phyloP scores from a whole-genome alignment of 2,888 invertebrate species.

The Tuberolachnus salignus region DNA sequence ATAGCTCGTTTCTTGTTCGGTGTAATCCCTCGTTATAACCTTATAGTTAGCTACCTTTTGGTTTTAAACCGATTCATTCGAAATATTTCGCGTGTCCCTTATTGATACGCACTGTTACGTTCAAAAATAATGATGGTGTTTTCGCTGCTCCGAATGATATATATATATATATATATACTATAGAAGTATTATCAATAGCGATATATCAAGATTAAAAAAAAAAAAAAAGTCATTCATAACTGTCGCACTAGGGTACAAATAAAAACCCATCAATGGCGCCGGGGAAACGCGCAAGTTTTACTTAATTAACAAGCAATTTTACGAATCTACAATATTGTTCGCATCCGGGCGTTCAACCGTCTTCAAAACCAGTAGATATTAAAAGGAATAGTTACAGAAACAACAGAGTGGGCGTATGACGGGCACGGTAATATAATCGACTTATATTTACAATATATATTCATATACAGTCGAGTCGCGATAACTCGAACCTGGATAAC shows the following conservation, averaged over 20 bases:
- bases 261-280: neutral
- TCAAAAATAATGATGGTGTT: constrained; percentile 23
- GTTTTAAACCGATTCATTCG: neutral
- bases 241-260: neutral
- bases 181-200: neutral
- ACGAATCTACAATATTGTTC: neutral
- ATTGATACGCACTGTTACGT: neutral
- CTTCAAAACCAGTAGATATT: no score
- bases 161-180: neutral
- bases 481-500: no score
- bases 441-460: no score
- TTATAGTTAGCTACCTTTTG: no score
- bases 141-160: neutral
- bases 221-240: constrained; percentile 25
- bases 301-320: neutral
- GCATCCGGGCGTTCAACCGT: neutral
- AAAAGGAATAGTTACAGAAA: neutral
- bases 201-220: constrained; percentile 8
- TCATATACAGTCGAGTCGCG: no score
- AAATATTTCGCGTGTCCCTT: neutral
- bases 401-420: no score
- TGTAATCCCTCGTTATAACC: neutral
- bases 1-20: neutral
- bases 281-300: neutral
- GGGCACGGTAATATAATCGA: no score